Base-by-base conservation (phyloP, 2,113 vertebrate genomes). In the Falcunculus frontatus region DNA sequence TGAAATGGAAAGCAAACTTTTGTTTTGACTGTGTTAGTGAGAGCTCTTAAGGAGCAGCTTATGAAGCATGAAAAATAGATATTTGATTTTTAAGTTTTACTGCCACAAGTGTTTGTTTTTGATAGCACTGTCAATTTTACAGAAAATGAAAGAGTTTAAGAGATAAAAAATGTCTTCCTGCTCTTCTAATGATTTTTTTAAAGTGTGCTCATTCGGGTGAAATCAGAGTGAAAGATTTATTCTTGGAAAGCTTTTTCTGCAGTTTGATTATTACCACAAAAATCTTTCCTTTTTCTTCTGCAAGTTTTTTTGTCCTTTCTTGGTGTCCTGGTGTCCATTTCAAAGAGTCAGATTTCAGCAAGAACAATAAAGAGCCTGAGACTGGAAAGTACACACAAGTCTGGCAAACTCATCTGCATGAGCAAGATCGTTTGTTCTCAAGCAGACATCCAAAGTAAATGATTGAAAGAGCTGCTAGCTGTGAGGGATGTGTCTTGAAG, bases 291-390 rank as follows among this genome's bases (percentile, higher is more conserved):
- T 70, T 92, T 89, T 91, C 69, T 53, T 49, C 69, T 70, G 17
- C 83, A 82, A 78, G 73, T 88, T 94, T 96, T 69, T 37, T 95
- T 93, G 90, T 96, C 84, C 75, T 93, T 90, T 93, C 80, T 96
- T 97, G 97, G 93, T 98, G 97, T 98, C 96, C 97, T 98, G 94
- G 98, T 98, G 98, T 98, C 98, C 98, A 98, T 98, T 98, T 98
- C 98, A 98, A 96, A 98, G 98, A 96, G 97, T 99, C 98, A 98
- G 97, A 97, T 99, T 99, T 99, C 99, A 98, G 92, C 90, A 96
- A 98, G 98, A 98, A 99, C 98, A 99, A 99, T 99, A 98, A 98
- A 98, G 97, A 93, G 97, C 93, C 97, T 92, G 97, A 98, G 98
- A 98, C 98, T 97, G 98, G 97, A 98, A 97, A 98, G 98, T 98